Evolutionary conservation across 2,113 vertebrate species (phyloP).

Genomic region (Melospiza georgiana): DNA sequence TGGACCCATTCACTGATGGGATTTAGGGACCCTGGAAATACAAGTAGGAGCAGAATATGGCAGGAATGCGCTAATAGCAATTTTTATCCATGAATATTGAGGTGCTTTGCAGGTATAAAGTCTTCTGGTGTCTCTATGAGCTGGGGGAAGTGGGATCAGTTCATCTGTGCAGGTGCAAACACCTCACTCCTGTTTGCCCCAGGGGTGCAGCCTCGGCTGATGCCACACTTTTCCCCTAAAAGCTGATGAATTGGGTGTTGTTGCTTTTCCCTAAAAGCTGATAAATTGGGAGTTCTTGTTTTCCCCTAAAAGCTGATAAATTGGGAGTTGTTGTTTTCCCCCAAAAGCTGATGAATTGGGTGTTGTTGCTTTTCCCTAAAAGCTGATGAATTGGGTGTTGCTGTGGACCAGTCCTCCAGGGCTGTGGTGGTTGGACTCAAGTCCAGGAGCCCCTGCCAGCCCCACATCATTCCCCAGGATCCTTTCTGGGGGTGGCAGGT

Average conservation of each 20-base stretch:
- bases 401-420: not conserved
- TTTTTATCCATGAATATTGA: rapidly evolving
- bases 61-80: not conserved
- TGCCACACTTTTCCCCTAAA: not conserved
- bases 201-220: rapidly evolving
- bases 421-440: rapidly evolving
- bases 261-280: not conserved
- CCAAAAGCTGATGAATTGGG: too few relatives aligned
- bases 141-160: not conserved
- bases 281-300: not conserved
- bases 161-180: not conserved
- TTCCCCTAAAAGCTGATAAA: not conserved
- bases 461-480: rapidly evolving
- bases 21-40: not conserved
- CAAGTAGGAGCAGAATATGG: not conserved
- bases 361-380: not conserved
- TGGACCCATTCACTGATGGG: rapidly evolving
- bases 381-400: rapidly evolving
- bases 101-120: not conserved
- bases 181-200: not conserved
- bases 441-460: rapidly evolving
- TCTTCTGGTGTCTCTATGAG: not conserved
- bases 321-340: too few relatives aligned
- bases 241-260: rapidly evolving
- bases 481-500: not conserved